Evolutionary conservation across 2,113 vertebrate species (phyloP).

Genomic region (Vireo altiloquus): DNA sequence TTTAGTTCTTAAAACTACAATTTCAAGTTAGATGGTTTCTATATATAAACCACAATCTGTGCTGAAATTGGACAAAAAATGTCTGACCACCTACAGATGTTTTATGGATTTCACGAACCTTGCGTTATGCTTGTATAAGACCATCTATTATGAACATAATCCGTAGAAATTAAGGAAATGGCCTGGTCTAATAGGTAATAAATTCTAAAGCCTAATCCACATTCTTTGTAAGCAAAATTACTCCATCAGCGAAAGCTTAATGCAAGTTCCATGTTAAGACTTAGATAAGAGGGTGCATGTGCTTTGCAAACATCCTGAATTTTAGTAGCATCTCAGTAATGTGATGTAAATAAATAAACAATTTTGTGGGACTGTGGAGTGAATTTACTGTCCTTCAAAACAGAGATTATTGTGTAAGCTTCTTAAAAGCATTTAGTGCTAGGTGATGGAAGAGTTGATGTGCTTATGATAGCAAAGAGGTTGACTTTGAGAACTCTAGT

Average conservation of each 20-base stretch:
- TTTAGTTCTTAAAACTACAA: background rate
- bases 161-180: background rate
- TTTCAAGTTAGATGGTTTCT: background rate
- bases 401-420: background rate
- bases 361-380: background rate
- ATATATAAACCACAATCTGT: background rate
- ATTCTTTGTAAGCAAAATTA: background rate
- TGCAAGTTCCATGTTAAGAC: background rate
- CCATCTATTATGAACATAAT: background rate
- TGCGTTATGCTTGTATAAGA: background rate
- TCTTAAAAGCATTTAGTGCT: background rate
- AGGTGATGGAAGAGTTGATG: background rate
- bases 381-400: background rate
- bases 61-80: background rate
- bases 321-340: background rate
- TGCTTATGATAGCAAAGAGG: background rate
- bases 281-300: background rate
- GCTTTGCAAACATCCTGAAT: background rate
- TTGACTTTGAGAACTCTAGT: background rate
- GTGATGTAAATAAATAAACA: background rate
- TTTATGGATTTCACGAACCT: rapidly evolving
- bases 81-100: background rate
- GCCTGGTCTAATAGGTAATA: background rate
- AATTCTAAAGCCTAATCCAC: background rate
- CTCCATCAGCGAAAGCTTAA: background rate